Evolutionary conservation across 1,140 invertebrate species (phyloP).

Genomic region (Pinna nobilis): DNA sequence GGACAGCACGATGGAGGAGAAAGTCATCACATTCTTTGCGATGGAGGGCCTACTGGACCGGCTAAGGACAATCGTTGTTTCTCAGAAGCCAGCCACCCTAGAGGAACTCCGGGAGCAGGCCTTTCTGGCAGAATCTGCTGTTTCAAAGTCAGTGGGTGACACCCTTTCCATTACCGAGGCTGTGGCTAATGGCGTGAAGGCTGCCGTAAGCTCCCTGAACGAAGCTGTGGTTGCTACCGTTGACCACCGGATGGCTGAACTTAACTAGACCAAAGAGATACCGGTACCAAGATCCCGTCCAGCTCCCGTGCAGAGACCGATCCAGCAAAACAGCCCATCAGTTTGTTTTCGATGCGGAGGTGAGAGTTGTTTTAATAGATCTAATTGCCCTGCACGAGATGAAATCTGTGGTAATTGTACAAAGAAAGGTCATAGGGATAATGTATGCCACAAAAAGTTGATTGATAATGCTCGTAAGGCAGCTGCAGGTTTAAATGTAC

Average conservation of each 20-base stretch:
- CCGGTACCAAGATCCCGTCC: too few relatives aligned
- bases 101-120: neutral
- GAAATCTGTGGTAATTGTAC: conserved; percentile 1
- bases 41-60: neutral
- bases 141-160: neutral
- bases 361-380: neutral
- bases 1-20: neutral
- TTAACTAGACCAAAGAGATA: neutral
- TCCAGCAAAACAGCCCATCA: too few relatives aligned
- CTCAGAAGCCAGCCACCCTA: neutral
- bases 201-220: too few relatives aligned
- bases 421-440: conserved; percentile 8
- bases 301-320: too few relatives aligned
- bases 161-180: neutral
- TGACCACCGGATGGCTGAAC: neutral
- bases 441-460: neutral
- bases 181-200: neutral
- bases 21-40: neutral
- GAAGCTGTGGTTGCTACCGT: neutral
- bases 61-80: neutral
- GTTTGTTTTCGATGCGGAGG: neutral
- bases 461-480: neutral
- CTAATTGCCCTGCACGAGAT: neutral
- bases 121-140: neutral
- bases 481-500: neutral